Base-by-base conservation (phyloP, 2,888 invertebrate species). In the Drosophila heteroneura region DNA sequence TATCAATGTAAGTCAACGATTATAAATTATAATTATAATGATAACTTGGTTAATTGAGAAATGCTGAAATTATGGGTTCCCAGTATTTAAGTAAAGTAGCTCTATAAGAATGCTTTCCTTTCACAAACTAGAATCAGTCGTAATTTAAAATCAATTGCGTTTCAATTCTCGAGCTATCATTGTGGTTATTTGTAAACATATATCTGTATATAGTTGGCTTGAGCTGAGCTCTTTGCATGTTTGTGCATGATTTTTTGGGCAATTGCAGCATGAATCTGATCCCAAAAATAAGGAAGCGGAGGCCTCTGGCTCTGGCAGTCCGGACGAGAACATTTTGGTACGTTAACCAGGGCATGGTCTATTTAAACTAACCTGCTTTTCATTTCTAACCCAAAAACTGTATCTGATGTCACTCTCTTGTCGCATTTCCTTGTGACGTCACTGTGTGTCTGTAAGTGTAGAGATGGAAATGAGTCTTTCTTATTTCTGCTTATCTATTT, bases 261-360 rank as follows among this genome's bases (percentile, higher is more conserved):
- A 63, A 53, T 74, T 84, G 56, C 86, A 96, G 95, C 96, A 96
- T 89, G 96, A 95, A 94, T 94, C 94, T 93, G 93, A 95, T 93
- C 95, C 95, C 54, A 77, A 54, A 28, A 35, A 52, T 39, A 66
- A 67, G 30, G 56, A 79, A 52, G 96, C 95, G 75, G 95, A 96
- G 56, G 35, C 61, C 85, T 54, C 61, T 85, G 95, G 95, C 94
- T 95, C 96, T 93, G 95, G 96, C 89, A 95, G 96, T 91, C 96
- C 96, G 90, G 96, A 96, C 94, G 95, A 95, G 84, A 95, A 95
- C 92, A 94, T 95, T 82, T 95, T 96, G 96, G 97, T 97, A 95
- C 94, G 94, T 93, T 74, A 73, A 14, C n/a, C 52, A 53, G 56
- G 65, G 61, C 30, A 26, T 64, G 37, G 62, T 64, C 61, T 59